Evolutionary conservation across 2,113 vertebrate genomes (phyloP).

Genomic region (Arizona elegans): DNA sequence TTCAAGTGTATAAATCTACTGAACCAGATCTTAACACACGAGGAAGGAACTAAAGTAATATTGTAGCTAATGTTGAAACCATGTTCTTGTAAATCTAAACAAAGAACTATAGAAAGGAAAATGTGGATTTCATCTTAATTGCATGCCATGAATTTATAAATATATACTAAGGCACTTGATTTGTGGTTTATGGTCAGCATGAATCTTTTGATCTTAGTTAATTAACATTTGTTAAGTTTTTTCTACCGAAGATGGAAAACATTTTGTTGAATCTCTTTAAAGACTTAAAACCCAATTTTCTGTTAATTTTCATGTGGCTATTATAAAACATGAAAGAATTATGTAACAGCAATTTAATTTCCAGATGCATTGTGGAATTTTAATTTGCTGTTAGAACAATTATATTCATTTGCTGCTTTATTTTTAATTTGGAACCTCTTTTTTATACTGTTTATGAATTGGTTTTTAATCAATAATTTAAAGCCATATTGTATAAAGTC

Average conservation of each 20-base stretch:
- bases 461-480: conserved; percentile 23
- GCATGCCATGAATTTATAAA: neutral
- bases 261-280: conserved; percentile 18
- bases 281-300: conserved; percentile 39
- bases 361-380: conserved; percentile 33
- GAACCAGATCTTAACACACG: neutral
- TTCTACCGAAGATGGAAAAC: neutral
- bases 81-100: neutral
- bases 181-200: neutral
- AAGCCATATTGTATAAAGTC: neutral
- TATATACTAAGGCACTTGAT: neutral
- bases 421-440: conserved; percentile 26
- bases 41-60: neutral
- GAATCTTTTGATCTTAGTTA: neutral
- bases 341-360: conserved; percentile 22
- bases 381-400: conserved; percentile 17
- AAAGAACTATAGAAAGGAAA: neutral
- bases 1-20: neutral
- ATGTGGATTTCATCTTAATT: neutral
- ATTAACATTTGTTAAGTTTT: neutral
- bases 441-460: neutral
- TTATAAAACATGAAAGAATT: conserved; percentile 22
- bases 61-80: neutral
- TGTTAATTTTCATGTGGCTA: conserved; percentile 32
- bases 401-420: conserved; percentile 27